These are phyloP conservation scores for Drosophila nigricruria DNA, from an alignment of 2,888 invertebrate genomes.

Conservation along the genomic window DNA sequence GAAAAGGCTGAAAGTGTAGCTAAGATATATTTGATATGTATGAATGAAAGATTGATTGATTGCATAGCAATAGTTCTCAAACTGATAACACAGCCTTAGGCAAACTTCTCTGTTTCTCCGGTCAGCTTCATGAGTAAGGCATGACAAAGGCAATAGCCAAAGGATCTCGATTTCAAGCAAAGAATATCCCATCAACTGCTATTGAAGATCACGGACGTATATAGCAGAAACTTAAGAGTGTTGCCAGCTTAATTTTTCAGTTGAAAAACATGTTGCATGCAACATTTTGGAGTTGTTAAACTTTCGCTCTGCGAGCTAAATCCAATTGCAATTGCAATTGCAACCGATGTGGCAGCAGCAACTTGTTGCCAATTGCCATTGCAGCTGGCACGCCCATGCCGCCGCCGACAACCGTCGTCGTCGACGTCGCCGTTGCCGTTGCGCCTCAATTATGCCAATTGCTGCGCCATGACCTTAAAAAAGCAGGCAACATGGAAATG, in stretches of 20 bases:
- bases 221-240: neutral
- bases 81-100: neutral
- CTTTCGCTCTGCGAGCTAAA: slow-evolving; percentile 20
- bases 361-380: slow-evolving; percentile 67
- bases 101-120: too few species aligned
- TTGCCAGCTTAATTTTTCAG: slow-evolving; percentile 6
- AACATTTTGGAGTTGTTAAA: slow-evolving; percentile 21
- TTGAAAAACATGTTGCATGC: slow-evolving; percentile 28
- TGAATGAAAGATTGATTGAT: neutral
- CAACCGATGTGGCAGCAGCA: slow-evolving; percentile 51
- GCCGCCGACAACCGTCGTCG: slow-evolving; percentile 4
- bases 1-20: neutral
- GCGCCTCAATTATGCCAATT: slow-evolving; percentile 79
- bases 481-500: slow-evolving; percentile 81
- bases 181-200: neutral
- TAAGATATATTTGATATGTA: neutral
- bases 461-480: slow-evolving; percentile 80
- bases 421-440: slow-evolving; percentile 25
- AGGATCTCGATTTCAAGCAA: neutral
- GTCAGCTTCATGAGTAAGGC: neutral
- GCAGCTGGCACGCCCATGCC: slow-evolving; percentile 23
- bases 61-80: neutral
- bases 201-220: neutral
- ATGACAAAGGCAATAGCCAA: neutral
- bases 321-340: slow-evolving; percentile 22